phyloP scores from a whole-genome alignment of 1,140 invertebrate species.

The Sitobion miscanthi region DNA sequence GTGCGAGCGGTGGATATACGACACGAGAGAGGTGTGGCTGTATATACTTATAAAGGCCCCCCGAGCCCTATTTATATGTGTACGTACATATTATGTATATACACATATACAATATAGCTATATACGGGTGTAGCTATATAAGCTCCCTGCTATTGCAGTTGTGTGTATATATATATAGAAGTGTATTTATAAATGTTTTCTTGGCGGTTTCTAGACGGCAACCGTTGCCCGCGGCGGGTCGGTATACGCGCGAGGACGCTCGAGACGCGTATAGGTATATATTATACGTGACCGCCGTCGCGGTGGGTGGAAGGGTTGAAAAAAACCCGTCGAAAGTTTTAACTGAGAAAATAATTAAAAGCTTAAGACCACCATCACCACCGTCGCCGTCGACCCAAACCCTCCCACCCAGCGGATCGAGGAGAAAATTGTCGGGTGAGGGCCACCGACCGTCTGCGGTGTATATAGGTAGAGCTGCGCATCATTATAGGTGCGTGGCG shows the following conservation, averaged over 20 bases:
- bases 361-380: not conserved
- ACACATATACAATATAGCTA: not conserved
- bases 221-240: not conserved
- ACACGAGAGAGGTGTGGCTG: slow-evolving; percentile 45
- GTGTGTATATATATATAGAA: not conserved
- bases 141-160: not conserved
- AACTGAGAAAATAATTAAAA: slow-evolving; percentile 41
- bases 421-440: not conserved
- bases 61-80: slow-evolving; percentile 43
- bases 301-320: not conserved
- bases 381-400: too few species aligned
- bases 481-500: not conserved
- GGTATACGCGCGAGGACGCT: not conserved
- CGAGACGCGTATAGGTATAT: too few species aligned
- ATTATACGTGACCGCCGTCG: not conserved
- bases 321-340: slow-evolving; percentile 18
- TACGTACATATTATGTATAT: too few species aligned
- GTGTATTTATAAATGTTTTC: not conserved
- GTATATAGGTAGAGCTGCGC: too few species aligned
- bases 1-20: not conserved
- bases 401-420: not conserved
- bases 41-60: slow-evolving; percentile 4
- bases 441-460: not conserved
- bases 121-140: not conserved
- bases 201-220: not conserved